Evolutionary conservation across 2,888 invertebrate species (phyloP).

Genomic region (Melitaea athalia): DNA sequence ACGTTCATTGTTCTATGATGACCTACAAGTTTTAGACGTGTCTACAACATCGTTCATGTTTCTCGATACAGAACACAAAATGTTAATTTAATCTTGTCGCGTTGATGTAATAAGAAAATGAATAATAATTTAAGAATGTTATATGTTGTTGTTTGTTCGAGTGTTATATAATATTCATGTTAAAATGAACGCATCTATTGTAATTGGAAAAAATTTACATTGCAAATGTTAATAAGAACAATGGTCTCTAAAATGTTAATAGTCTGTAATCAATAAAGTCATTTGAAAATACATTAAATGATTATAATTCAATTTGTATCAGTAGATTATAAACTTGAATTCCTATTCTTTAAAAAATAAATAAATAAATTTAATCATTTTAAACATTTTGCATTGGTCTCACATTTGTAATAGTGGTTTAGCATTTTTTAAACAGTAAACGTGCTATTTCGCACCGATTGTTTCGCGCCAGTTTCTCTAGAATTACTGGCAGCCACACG

Average conservation of each 20-base stretch:
- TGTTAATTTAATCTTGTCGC: slow-evolving; percentile 71
- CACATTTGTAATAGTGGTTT: slow-evolving; percentile 26
- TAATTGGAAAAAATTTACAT: slow-evolving; percentile 7
- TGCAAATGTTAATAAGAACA: slow-evolving; percentile 8
- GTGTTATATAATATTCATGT: slow-evolving; percentile 15
- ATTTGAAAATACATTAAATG: too few relatives aligned
- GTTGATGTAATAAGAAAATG: slow-evolving; percentile 57
- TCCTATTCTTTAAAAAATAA: too few relatives aligned
- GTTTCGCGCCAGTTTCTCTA: slow-evolving; percentile 45
- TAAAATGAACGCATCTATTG: slow-evolving; percentile 6
- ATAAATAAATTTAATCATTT: not conserved
- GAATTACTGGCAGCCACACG: slow-evolving; percentile 66
- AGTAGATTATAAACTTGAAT: too few relatives aligned
- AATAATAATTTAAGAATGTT: slow-evolving; percentile 24
- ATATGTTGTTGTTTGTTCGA: too few relatives aligned
- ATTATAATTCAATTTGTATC: too few relatives aligned
- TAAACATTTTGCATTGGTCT: slow-evolving; percentile 6
- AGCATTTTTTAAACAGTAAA: slow-evolving; percentile 48
- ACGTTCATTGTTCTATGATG: slow-evolving; percentile 68
- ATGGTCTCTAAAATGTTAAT: slow-evolving; percentile 3
- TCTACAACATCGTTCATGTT: slow-evolving; percentile 60
- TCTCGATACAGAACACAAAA: slow-evolving; percentile 56
- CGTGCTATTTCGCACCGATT: slow-evolving; percentile 47
- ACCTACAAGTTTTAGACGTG: slow-evolving; percentile 63
- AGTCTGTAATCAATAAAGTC: not conserved